Evolutionary conservation across 92 coral and sea anemone genomes (phyloP), one percentile per base, ranked within the genome.

Genomic region (Isaurus tuberculatus): DNA sequence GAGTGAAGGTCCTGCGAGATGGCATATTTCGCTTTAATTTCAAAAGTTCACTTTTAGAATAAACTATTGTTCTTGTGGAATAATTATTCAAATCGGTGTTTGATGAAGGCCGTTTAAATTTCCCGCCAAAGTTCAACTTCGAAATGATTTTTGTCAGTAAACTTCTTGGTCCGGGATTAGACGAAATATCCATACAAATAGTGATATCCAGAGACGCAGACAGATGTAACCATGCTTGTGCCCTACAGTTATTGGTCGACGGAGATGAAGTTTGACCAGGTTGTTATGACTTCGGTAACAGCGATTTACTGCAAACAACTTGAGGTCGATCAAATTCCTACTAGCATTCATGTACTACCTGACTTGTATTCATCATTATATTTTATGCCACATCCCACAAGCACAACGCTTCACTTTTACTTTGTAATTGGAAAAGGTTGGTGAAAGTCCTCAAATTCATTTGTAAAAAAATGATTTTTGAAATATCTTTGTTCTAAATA

Each of bases 161-260:
- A 70, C 29, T 70, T 70, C 29, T 70, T 13, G 85, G 85, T 46
- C 85, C 85, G 16, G 85, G 85, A 61, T 81, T 81, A 6, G 58
- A 23, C 77, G 44, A 48, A 46, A 68, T 67, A 68, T 81, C 78
- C 85, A 68, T 81, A 81, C 73, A 81, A n/a, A n/a, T n/a, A n/a
- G 69, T 81, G 85, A 66, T 67, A 43, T 81, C 78, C 78, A 28
- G 58, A 17, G 72, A 58, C 43, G 64, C 42, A 81, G 64, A 60
- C 85, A 81, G 64, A 36, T 11, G 85, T 80, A 75, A 8, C 85
- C 85, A 68, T 68, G 85, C 85, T 81, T 81, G 78, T 67, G 68
- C 78, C 85, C 66, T 49, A 26, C 77, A 66, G 75, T 26, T 44
- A 81, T 81, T 43, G 78, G 69, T 37, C 65, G 64, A 61, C 58